Base-by-base conservation (phyloP, 2,888 invertebrate species). In the Ophion ellenae region DNA sequence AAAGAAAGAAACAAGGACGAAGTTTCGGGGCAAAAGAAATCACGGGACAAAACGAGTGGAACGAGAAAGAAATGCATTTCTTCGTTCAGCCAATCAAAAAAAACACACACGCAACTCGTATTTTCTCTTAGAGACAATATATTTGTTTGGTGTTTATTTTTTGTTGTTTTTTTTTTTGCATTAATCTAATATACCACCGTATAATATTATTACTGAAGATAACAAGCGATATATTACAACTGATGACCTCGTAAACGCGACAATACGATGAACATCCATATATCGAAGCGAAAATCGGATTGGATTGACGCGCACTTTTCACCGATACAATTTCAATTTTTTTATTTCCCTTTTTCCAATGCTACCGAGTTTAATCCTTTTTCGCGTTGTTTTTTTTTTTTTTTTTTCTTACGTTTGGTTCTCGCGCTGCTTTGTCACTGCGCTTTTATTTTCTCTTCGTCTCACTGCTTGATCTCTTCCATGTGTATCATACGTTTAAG, bases 221-320 rank as follows among this genome's bases (percentile, higher is more conserved):
- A 93, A 94, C 93, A 92, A 93, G 89, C 90, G 91, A 93, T 92
- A 92, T 91, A 92, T 92, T 93, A 93, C 92, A 92, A 90, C 89
- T 87, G 88, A 89, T 89, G 89, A 91, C 90, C 89, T 84, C 69
- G 89, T 89, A 80, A 88, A 84, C 88, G 89, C 89, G 84, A 86
- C 85, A 73, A 53, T 70, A 24, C 36, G 84, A 87, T 83, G 57
- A 64, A 81, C 76, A 78, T 80, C 80, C 66, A 80, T 4, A 32
- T 32, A 32, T 86, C 70, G 67, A 57, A 67, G 14, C 10, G 57
- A 61, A 47, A 47, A 66, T 57, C 11, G 2, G n/a, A 1, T 66
- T 36, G 14, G 28, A 7, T 59, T 40, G 53, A 64, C 64, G 74
- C 28, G 17, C 40, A 40, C 40, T 40, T 17, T 66, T 59, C 59